Conservation (phyloP, 2,113 vertebrate genomes). For the Alces alces region DNA sequence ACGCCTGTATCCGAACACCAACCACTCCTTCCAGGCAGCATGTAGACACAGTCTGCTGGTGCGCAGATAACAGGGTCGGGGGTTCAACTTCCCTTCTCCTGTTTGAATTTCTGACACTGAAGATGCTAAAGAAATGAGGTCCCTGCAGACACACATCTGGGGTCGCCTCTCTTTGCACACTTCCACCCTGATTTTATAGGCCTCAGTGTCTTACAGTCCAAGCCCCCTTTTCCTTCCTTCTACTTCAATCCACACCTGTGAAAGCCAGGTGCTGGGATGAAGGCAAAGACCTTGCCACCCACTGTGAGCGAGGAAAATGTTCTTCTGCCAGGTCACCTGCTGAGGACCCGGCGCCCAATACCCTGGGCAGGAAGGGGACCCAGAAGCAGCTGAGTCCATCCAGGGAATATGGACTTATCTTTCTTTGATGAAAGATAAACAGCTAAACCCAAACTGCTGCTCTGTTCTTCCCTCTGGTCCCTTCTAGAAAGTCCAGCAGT, state of each 20-base stretch:
- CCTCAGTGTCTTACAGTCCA: neutral
- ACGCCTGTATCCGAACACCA: neutral
- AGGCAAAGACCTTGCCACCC: no score
- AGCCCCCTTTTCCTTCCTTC: neutral
- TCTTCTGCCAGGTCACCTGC: fast-evolving
- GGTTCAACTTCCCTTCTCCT: neutral
- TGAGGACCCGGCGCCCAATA: fast-evolving
- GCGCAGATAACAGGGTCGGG: neutral
- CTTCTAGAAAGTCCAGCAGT: conserved; percentile 95
- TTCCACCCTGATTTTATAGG: neutral
- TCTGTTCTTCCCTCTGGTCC: neutral
- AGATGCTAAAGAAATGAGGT: fast-evolving
- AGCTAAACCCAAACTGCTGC: neutral
- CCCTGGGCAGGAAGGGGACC: fast-evolving
- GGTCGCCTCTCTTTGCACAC: fast-evolving
- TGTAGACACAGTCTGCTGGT: fast-evolving
- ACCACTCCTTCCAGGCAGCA: neutral
- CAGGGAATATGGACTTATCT: no score
- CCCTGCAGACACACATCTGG: neutral
- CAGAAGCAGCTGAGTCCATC: neutral
- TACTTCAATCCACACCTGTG: fast-evolving
- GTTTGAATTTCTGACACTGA: neutral
- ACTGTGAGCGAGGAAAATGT: neutral
- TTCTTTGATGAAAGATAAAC: no score
- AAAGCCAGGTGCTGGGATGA: neutral